Evolutionary conservation across 1,140 invertebrate genomes (phyloP).

Genomic region (Heliconius himera): DNA sequence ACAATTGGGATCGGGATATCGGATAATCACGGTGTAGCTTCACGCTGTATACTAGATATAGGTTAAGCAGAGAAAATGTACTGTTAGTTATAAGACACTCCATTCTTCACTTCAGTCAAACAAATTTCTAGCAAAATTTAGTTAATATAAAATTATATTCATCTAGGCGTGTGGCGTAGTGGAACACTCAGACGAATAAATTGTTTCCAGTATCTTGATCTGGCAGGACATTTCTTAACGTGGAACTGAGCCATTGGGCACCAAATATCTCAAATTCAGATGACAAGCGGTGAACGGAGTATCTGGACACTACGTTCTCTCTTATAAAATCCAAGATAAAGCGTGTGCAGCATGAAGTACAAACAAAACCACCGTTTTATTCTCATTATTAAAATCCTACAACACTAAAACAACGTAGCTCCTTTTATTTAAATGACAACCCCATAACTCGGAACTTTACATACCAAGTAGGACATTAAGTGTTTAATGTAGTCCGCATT

Average conservation of each 20-base stretch:
- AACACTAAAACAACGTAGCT: background rate
- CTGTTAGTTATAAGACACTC: too few relatives aligned
- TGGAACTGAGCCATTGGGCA: background rate
- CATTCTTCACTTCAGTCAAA: too few relatives aligned
- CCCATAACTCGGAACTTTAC: slow-evolving; percentile 5
- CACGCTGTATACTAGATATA: too few relatives aligned
- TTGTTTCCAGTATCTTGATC: too few relatives aligned
- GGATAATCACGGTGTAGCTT: too few relatives aligned
- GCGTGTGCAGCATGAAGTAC: background rate
- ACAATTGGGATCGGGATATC: too few relatives aligned
- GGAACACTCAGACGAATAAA: too few relatives aligned
- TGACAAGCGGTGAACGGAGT: background rate
- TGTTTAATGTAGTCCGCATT: slow-evolving; percentile 36
- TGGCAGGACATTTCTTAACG: background rate
- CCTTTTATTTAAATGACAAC: background rate
- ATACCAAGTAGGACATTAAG: slow-evolving; percentile 12
- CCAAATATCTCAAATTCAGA: too few relatives aligned
- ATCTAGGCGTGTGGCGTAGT: too few relatives aligned
- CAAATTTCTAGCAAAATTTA: too few relatives aligned
- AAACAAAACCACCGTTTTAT: background rate
- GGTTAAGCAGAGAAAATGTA: too few relatives aligned
- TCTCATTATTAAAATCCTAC: background rate
- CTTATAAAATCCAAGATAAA: background rate
- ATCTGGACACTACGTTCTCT: background rate
- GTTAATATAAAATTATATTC: too few relatives aligned